phyloP scores from a whole-genome alignment of 2,113 vertebrate species.

The Sphyrna mokarran region DNA sequence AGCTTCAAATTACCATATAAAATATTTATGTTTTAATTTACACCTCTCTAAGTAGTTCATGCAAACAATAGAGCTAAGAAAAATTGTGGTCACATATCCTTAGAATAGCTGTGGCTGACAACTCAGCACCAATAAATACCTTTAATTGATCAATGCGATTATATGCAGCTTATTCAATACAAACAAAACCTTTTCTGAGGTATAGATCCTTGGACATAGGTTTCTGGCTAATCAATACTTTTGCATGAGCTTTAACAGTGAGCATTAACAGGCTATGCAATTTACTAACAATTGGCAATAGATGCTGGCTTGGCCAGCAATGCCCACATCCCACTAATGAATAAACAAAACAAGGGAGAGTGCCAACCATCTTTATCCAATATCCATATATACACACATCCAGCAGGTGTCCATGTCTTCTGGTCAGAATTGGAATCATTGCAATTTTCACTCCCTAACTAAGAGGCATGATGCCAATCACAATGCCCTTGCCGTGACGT shows the following conservation, averaged over 20 bases:
- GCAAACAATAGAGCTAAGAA: not conserved
- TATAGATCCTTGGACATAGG: not conserved
- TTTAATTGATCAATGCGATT: not conserved
- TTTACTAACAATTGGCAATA: not conserved
- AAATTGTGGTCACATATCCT: not conserved
- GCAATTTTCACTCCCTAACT: not conserved
- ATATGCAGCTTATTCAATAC: not conserved
- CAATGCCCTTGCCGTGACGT: not conserved
- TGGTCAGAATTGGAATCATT: not conserved
- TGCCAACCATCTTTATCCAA: too few species aligned
- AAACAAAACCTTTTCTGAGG: not conserved
- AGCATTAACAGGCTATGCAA: not conserved
- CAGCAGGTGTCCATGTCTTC: slow-evolving; percentile 4
- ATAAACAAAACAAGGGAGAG: not conserved
- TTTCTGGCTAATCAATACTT: not conserved
- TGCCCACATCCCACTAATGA: too few species aligned
- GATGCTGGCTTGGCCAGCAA: too few species aligned
- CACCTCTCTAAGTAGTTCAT: not conserved
- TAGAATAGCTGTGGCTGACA: not conserved
- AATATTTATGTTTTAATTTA: not conserved
- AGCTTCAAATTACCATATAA: not conserved
- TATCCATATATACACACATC: not conserved
- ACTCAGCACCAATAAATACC: not conserved
- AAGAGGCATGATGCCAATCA: not conserved
- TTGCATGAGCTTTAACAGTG: not conserved